Evolutionary conservation across 2,797 vertebrate genomes (phyloP).

Genomic region (Hoplostethus mediterraneus): DNA sequence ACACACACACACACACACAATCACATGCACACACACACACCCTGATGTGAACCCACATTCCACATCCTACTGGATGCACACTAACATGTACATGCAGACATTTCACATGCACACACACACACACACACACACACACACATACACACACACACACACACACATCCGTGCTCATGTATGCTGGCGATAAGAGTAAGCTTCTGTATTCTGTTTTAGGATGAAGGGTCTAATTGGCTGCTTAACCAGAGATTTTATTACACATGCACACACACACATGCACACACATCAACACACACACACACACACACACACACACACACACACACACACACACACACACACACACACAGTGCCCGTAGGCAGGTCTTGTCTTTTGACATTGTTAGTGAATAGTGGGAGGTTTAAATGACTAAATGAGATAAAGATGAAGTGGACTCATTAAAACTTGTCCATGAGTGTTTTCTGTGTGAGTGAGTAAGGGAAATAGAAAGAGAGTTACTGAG

Average conservation of each 20-base stretch:
- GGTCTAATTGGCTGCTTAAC: constrained; percentile 67
- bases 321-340: background rate
- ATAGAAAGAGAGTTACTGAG: background rate
- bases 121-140: background rate
- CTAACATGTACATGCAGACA: too few species aligned
- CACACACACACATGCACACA: background rate
- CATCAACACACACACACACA: constrained; percentile 14
- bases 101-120: background rate
- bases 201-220: constrained; percentile 48
- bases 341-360: constrained; percentile 12
- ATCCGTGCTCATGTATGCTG: constrained; percentile 12
- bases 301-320: constrained; percentile 19
- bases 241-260: constrained; percentile 51
- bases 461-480: constrained; percentile 18
- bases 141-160: background rate
- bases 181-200: constrained; percentile 45
- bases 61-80: too few species aligned
- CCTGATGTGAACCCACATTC: too few species aligned
- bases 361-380: constrained; percentile 58
- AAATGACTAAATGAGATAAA: constrained; percentile 58
- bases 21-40: background rate
- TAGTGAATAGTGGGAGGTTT: constrained; percentile 67
- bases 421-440: constrained; percentile 65
- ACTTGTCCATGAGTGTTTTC: constrained; percentile 28
- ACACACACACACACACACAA: background rate